phyloP scores from a whole-genome alignment of 2,888 invertebrate genomes.

The Synanthedon andrenaeformis region DNA sequence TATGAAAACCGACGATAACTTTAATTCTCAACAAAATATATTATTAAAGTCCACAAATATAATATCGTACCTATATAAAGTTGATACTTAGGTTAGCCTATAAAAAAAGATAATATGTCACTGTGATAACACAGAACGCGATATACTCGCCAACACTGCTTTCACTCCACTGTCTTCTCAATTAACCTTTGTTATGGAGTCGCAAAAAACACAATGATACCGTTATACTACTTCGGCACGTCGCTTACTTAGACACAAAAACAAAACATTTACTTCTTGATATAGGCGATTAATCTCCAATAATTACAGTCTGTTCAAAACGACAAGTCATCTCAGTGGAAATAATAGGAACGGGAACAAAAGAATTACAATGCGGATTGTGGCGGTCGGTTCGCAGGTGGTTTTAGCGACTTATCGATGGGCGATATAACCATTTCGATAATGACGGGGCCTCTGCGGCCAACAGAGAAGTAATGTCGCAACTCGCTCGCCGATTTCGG shows the following conservation, averaged over 20 bases:
- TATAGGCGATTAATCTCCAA: neutral
- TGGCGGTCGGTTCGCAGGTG: conserved; percentile 52
- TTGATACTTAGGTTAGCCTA: no score
- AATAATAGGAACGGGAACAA: conserved; percentile 59
- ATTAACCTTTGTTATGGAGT: neutral
- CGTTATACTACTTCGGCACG: neutral
- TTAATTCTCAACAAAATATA: no score
- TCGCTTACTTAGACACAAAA: neutral
- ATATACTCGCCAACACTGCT: neutral
- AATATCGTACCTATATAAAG: no score
- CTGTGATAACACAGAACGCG: neutral
- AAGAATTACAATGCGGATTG: conserved; percentile 63
- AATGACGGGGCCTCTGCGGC: conserved; percentile 31
- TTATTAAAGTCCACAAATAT: no score
- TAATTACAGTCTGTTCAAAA: neutral
- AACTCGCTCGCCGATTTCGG: conserved; percentile 56
- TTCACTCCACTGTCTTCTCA: neutral
- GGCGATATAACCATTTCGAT: conserved; percentile 47
- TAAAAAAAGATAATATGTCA: no score
- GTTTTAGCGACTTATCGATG: conserved; percentile 56
- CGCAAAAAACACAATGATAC: neutral
- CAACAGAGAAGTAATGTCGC: conserved; percentile 47
- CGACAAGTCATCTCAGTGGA: conserved; percentile 49
- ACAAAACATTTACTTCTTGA: neutral
- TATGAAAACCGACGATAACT: no score